Conservation (phyloP, 1,140 invertebrate genomes). For the Lethocerus indicus region DNA sequence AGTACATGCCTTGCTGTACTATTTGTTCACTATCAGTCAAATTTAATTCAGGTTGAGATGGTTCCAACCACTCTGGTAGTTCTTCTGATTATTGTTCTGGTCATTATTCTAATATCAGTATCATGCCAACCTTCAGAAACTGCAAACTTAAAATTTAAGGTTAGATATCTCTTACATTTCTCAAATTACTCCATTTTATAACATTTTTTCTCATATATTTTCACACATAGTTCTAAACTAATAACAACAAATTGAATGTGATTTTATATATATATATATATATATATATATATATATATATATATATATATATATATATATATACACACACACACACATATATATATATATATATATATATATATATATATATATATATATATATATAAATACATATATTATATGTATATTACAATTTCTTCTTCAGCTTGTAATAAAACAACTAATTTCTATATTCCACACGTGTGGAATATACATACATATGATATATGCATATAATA, state of each 20-base stretch:
- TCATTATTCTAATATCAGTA: background rate
- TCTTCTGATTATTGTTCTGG: background rate
- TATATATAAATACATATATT: too few species aligned
- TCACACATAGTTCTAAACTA: background rate
- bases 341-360: too few species aligned
- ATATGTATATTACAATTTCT: too few species aligned
- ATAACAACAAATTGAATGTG: background rate
- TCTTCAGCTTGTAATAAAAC: background rate
- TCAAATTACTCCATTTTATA: slow-evolving; percentile 1
- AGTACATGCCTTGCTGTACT: background rate
- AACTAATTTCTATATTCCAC: background rate
- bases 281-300: background rate
- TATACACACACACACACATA: too few species aligned
- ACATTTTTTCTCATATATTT: background rate
- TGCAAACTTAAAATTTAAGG: slow-evolving; percentile 7
- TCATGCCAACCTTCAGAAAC: slow-evolving; percentile 4
- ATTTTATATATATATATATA: background rate
- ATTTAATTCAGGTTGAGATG: background rate
- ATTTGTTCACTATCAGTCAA: slow-evolving; percentile 4
- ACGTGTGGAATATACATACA: background rate
- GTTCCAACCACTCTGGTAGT: background rate
- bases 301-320: background rate
- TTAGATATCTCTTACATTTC: background rate
- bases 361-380: too few species aligned
- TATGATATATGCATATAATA: background rate